Base-by-base conservation (phyloP, 2,797 vertebrate genomes). In the Coregonus sp. region DNA sequence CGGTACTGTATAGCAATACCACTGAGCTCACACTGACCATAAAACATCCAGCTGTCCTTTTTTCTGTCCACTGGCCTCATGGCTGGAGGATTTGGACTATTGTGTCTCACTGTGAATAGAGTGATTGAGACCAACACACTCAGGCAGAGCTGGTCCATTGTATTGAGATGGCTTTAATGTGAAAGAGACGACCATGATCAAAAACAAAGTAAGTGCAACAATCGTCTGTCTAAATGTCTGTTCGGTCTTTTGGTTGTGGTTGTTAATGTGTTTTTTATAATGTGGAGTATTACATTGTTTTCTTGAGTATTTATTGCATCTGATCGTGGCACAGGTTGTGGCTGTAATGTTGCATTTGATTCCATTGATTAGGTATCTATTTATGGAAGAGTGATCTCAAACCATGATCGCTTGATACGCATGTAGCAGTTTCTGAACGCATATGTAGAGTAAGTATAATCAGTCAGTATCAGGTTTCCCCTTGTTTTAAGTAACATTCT, bases 21-120 rank as follows among this genome's bases (percentile, higher is more conserved):
- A 54, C 76, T 63, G 77, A 84, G 81, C 81, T 85, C 76, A 88
- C 80, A 83, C 75, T 85, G 91, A 89, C 84, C 74, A 75, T 71
- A 81, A 82, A 74, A 86, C 74, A 84, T 87, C 82, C 40, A 83
- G 78, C 51, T 0, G 12, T 72, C 51, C 7, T 72, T 5, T 70
- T 25, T 72, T 72, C 25, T 52, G 47, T 56, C 70, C 70, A 25
- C 47, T 50, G 40, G 37, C 33, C 35, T 40, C 35, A 11, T 35
- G 33, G 33, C 37, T 25, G 20, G 11, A 29, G 29, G 70, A 72
- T 31, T 6, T 15, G 70, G 70, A n/a, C 31, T 31, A 72, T 37
- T 73, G 71, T 72, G 82, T 90, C 83, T 84, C 81, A 89, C 87
- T 87, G 75, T 81, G 88, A 89, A 82, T 25, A n/a, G 73, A 70